Conservation (phyloP, 2,113 vertebrate genomes). For the Bubo bubo region DNA sequence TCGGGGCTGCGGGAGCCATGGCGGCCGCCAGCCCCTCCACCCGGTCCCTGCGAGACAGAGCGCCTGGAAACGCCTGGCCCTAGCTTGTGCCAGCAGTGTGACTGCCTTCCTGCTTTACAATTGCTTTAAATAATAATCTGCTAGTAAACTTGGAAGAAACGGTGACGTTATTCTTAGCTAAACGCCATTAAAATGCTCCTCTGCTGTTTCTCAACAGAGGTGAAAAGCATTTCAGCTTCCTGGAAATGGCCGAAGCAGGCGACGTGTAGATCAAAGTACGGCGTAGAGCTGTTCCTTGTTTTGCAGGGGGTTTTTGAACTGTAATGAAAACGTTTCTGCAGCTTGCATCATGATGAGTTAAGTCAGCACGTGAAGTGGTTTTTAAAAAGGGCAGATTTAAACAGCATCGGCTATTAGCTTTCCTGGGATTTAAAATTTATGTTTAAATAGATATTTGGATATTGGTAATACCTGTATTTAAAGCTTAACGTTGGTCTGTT, state of each 20-base stretch:
- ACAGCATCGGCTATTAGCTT: neutral
- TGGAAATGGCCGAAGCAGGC: constrained; percentile 51
- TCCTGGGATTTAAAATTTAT: neutral
- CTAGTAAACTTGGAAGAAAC: neutral
- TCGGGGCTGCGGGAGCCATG: neutral
- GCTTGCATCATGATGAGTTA: constrained; percentile 32
- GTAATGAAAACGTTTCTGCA: constrained; percentile 4
- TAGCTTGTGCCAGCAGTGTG: neutral
- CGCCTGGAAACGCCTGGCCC: neutral
- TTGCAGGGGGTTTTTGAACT: neutral
- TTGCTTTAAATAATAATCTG: neutral
- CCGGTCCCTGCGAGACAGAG: neutral
- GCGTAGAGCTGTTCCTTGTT: neutral
- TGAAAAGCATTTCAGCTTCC: constrained; percentile 9
- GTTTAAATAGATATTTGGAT: neutral
- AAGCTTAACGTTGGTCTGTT: neutral
- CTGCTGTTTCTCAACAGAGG: constrained; percentile 7
- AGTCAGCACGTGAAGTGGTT: constrained; percentile 2
- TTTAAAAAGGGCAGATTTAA: neutral
- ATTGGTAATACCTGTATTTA: neutral
- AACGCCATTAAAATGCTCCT: constrained; percentile 19
- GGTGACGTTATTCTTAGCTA: neutral
- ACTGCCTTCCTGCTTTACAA: neutral
- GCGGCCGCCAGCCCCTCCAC: neutral
- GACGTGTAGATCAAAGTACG: constrained; percentile 20